A percentile compares a stretch with the other conserved stretches of the same genome.
phyloP scores from a whole-genome alignment of 2,797 vertebrate species.

The Enteromius paludinosus region DNA sequence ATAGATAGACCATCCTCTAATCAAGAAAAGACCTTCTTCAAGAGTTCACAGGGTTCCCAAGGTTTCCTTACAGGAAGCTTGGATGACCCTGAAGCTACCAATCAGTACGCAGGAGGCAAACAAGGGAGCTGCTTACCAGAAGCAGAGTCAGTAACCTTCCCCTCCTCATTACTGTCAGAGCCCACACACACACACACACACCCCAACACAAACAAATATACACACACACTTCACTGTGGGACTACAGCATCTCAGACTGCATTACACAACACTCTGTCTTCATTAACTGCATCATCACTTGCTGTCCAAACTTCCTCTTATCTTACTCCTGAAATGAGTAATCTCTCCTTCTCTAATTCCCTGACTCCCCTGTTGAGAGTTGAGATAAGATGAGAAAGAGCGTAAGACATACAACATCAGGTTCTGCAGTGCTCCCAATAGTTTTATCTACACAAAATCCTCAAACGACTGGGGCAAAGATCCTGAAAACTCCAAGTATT shows the following conservation, averaged over 20 bases:
- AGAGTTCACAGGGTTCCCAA: constrained; percentile 4
- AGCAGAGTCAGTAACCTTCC: constrained; percentile 29
- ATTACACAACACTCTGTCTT: constrained; percentile 65
- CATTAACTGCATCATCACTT: constrained; percentile 50
- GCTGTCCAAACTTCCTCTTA: constrained; percentile 24
- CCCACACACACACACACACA: constrained; percentile 37
- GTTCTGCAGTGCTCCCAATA: not conserved
- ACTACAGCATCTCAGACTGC: constrained; percentile 30
- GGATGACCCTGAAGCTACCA: constrained; percentile 19
- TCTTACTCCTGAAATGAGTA: constrained; percentile 11
- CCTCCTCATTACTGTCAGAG: constrained; percentile 37
- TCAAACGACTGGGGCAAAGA: constrained; percentile 29
- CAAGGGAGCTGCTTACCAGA: constrained; percentile 41
- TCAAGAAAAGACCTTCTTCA: not conserved
- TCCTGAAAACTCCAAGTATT: constrained; percentile 8
- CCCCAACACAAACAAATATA: constrained; percentile 18
- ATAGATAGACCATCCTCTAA: not conserved
- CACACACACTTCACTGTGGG: constrained; percentile 8
- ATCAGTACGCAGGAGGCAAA: constrained; percentile 22
- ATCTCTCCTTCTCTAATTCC: constrained; percentile 1
- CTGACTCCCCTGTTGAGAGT: not conserved
- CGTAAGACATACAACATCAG: not conserved
- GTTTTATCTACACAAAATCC: not conserved
- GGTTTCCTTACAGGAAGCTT: constrained; percentile 29
- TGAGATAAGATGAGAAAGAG: not conserved